Evolutionary conservation across 2,888 invertebrate genomes (phyloP), one percentile per base, ranked within the genome.

Genomic region (Troglohyphantes excavatus): DNA sequence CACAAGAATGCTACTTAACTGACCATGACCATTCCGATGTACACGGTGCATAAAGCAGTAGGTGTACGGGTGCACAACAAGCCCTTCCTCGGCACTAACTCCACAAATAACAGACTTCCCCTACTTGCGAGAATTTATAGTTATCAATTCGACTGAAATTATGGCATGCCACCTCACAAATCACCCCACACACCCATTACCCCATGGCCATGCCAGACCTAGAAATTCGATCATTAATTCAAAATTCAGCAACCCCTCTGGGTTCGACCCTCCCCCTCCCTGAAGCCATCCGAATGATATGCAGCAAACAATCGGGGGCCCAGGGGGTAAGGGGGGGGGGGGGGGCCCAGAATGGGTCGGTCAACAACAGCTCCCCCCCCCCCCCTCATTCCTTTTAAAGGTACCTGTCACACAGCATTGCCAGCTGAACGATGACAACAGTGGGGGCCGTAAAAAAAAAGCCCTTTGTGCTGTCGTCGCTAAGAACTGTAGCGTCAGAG

Each of bases 221-320:
- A 72, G 19, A 46, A 75, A 65, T n/a, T 27, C 46, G 63, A 84
- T 75, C 84, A 84, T 84, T 84, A 84, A 84, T 84, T 75, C 67
- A 84, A 53, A 81, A 67, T 65, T 84, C 53, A n/a, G 53, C 13
- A 53, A 53, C 13, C n/a, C 53, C 53, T 72, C 83, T 19, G 61
- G n/a, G 26, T 27, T 39, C 46, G 11, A 17, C 21, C 68, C 68
- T 29, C 29, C 33, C n/a, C 21, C 75, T 59, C 43, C 46, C 53
- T 26, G 26, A n/a, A 73, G 46, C n/a, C 78, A 63, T 78, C 23
- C 63, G 78, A 78, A 78, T 78, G 63, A 63, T 65, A 3, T 33
- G 33, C n/a, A 2, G 53, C 53, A 53, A 53, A 53, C 53, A 53
- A 53, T 53, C 39, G 53, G 53, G 53, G 53, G 53, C 53, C 46